A percentile compares a stretch with the other conserved stretches of the same genome.
These are phyloP conservation scores for Rhagonycha fulva DNA, from an alignment of 2,888 invertebrate genomes.

Conservation along the genomic window DNA sequence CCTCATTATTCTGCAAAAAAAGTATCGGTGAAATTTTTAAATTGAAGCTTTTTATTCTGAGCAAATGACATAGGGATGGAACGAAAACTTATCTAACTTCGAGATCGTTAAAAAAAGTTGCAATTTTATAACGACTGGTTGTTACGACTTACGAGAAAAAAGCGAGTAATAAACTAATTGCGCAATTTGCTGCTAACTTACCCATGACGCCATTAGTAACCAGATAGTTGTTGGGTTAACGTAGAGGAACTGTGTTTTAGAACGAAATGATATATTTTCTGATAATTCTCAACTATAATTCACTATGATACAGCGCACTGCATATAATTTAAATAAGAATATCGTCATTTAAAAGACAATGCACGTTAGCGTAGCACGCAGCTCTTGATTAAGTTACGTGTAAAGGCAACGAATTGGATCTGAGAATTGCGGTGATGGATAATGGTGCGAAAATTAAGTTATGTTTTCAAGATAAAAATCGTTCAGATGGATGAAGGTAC, in stretches of 20 bases:
- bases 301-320: not conserved
- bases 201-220: not conserved
- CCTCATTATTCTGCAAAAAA: not conserved
- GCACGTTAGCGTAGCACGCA: not conserved
- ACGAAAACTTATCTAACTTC: not conserved
- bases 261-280: not conserved
- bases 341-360: not conserved
- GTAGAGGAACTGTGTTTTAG: not conserved
- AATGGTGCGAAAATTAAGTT: not conserved
- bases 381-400: not conserved
- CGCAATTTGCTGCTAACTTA: not conserved
- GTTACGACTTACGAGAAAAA: not conserved
- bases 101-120: not conserved
- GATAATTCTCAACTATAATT: not conserved
- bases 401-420: not conserved
- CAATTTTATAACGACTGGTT: not conserved
- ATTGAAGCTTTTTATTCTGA: not conserved
- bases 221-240: not conserved
- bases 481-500: not conserved
- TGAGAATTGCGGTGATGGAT: not conserved
- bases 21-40: not conserved
- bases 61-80: not conserved
- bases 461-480: not conserved
- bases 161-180: not conserved
- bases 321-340: not conserved